Evolutionary conservation across 2,113 vertebrate genomes (phyloP).

Genomic region (Ifrita kowaldi): DNA sequence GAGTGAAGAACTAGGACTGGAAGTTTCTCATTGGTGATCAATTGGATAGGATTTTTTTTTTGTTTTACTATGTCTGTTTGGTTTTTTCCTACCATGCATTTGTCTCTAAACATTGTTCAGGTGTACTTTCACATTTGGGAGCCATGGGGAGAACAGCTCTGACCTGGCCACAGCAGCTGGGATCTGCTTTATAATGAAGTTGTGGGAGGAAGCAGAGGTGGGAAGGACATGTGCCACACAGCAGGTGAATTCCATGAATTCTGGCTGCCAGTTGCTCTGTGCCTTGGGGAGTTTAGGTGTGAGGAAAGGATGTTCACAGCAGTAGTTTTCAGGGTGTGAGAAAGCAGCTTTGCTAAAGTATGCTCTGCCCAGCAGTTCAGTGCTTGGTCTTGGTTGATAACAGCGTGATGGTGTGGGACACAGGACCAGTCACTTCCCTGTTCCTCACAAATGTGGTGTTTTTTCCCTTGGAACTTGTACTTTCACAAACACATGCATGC

Average conservation of each 20-base stretch:
- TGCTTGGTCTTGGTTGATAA: background rate
- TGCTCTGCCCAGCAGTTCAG: background rate
- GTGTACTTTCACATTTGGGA: background rate
- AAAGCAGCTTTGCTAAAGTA: accelerated
- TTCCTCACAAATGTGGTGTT: background rate
- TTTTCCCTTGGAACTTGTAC: background rate
- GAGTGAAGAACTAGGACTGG: background rate
- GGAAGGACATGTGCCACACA: background rate
- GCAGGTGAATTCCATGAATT: background rate
- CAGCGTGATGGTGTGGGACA: background rate
- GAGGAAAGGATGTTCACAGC: background rate
- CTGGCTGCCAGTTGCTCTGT: background rate
- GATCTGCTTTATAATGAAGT: background rate
- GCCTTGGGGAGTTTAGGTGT: background rate
- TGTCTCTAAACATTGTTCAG: background rate
- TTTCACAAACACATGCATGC: background rate
- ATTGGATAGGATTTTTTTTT: background rate
- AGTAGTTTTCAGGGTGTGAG: background rate
- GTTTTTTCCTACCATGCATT: background rate
- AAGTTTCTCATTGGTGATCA: background rate
- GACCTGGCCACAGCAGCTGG: background rate
- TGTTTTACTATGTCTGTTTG: background rate
- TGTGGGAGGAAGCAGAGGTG: background rate
- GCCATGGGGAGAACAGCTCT: background rate
- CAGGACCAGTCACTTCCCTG: background rate